Base-by-base conservation (phyloP, 2,113 vertebrate genomes). In the Salvelinus alpinus region DNA sequence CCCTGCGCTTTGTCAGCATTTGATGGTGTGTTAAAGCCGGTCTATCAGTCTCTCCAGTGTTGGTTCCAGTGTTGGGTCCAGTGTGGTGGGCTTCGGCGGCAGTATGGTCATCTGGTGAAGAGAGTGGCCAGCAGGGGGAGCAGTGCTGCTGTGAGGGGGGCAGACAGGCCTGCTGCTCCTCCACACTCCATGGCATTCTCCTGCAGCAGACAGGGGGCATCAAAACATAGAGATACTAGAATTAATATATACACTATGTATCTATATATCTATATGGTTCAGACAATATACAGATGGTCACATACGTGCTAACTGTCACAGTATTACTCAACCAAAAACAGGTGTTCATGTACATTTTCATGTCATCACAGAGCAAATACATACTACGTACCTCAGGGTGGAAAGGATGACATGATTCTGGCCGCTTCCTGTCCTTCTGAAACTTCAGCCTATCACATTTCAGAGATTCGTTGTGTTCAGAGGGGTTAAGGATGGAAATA, bases 391-490 rank as follows among this genome's bases (percentile, higher is more conserved):
- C 97, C 93, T 99, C 96, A 38, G 97, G 95, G 82, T 99, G 97
- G 86, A 97, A 99, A 82, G 97, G 96, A 54, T 99, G 97, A 85
- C 98, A 99, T 6, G 97, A 96, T 74, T 98, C 96, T 8, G 98
- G 97, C 20, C 96, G 96, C 80, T 96, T 93, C 85, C 97, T 94
- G 91, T 98, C 97, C 92, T 99, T 99, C 93, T 98, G 98, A 76
- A 96, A 96, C 92, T 98, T 99, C 86, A 99, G 91, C 75, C 96
- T 94, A 77, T 99, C 96, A 85, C 98, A 99, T 91, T 99, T 98
- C 7, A 97, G 94, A 64, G 98, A 98, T 94, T 99, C 96, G 12
- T 99, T 99, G 95, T 99, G 98, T 99, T 92, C 91, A 94, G 78
- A 82, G 94, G 69, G 70, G 96, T 99, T 94, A 99, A 99, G 94